Percentiles rank a stretch among this genome's conserved stretches.
These are phyloP conservation scores for Crocuta crocuta DNA, from an alignment of 2,113 vertebrate species.

Conservation along the genomic window DNA sequence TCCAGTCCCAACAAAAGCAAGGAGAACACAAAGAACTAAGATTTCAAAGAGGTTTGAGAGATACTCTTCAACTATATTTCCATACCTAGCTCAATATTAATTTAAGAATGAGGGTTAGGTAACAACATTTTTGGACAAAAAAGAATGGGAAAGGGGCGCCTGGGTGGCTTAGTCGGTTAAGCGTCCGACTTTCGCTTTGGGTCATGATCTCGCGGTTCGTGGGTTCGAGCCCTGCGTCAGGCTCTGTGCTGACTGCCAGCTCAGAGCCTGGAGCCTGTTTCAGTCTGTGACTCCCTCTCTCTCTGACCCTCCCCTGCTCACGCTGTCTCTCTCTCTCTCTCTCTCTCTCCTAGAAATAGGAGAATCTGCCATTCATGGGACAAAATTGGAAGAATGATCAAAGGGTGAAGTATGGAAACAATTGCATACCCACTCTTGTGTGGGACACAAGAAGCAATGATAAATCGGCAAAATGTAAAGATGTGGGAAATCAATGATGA, in stretches of 20 bases:
- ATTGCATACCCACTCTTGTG: background rate
- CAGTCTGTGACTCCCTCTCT: too few relatives aligned
- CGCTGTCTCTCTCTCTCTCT: too few relatives aligned
- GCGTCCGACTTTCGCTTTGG: too few relatives aligned
- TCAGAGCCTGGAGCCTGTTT: too few relatives aligned
- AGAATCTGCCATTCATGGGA: background rate
- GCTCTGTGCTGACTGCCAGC: too few relatives aligned
- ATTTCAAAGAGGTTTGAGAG: slow-evolving; percentile 2
- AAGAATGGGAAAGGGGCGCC: background rate
- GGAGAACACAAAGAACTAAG: background rate
- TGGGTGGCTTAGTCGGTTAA: too few relatives aligned
- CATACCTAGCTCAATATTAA: slow-evolving; percentile 15
- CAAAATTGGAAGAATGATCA: background rate
- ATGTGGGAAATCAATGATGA: background rate
- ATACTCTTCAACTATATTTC: background rate
- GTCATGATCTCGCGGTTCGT: too few relatives aligned
- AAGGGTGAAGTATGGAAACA: background rate
- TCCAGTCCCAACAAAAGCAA: background rate
- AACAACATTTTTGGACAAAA: background rate
- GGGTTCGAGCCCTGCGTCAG: too few relatives aligned
- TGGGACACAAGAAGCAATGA: background rate
- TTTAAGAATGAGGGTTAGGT: background rate
- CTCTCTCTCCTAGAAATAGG: too few relatives aligned
- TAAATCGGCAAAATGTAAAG: background rate
- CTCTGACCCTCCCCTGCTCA: too few relatives aligned